Evolutionary conservation across 2,113 vertebrate genomes (phyloP).

Genomic region (Engystomops pustulosus): DNA sequence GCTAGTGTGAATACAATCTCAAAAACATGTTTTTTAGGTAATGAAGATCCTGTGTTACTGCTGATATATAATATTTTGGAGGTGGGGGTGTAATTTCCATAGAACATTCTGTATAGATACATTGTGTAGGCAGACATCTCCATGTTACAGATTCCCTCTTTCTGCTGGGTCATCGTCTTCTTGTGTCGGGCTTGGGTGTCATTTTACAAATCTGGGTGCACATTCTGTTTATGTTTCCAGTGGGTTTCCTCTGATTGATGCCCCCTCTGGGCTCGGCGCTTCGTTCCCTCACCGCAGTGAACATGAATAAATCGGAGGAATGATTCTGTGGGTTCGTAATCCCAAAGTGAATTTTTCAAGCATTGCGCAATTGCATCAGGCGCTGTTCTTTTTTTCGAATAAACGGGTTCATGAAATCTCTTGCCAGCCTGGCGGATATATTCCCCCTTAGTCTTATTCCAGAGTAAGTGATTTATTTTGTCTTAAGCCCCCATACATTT

Average conservation of each 20-base stretch:
- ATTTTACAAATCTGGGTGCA: slow-evolving; percentile 20
- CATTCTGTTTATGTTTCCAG: slow-evolving; percentile 33
- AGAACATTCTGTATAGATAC: neutral
- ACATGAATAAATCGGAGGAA: slow-evolving; percentile 38
- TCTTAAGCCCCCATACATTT: slow-evolving; percentile 30
- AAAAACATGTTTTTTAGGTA: no score
- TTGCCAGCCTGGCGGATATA: slow-evolving; percentile 30
- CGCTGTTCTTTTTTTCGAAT: neutral
- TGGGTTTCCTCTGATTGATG: slow-evolving; percentile 44
- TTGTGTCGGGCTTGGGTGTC: neutral
- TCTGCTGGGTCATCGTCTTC: slow-evolving; percentile 38
- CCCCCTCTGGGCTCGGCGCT: neutral
- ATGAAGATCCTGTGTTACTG: no score
- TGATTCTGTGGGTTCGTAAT: slow-evolving; percentile 45
- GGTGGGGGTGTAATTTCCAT: neutral
- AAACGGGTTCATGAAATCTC: neutral
- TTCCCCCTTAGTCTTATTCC: slow-evolving; percentile 41
- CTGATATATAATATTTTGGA: neutral
- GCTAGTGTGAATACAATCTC: no score
- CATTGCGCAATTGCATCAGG: slow-evolving; percentile 44
- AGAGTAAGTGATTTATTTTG: slow-evolving; percentile 29
- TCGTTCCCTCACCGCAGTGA: neutral
- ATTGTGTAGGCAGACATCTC: neutral
- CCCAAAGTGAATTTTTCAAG: slow-evolving; percentile 29
- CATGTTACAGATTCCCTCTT: neutral